Evolutionary conservation across 2,797 vertebrate species (phyloP).

Genomic region (Crax fasciolata): DNA sequence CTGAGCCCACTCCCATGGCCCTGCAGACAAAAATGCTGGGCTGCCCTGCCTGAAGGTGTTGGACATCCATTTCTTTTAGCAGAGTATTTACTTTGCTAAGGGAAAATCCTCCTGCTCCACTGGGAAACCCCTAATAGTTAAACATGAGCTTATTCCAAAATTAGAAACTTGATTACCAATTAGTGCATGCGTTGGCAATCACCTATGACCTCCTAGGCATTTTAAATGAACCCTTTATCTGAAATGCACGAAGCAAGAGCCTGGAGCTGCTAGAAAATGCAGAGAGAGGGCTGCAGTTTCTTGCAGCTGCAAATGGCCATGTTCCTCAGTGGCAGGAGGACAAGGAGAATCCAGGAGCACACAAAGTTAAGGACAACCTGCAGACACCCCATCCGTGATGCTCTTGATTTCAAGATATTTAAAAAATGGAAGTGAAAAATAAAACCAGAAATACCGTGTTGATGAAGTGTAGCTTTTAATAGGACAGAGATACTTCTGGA

Average conservation of each 20-base stretch:
- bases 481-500: not conserved
- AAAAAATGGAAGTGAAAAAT: not conserved
- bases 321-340: not conserved
- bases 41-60: fast-evolving
- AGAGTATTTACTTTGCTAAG: not conserved
- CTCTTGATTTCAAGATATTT: not conserved
- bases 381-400: not conserved
- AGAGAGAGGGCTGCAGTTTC: not conserved
- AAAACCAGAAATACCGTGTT: not conserved
- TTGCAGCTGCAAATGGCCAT: not conserved
- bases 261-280: not conserved
- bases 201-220: not conserved
- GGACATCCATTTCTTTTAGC: not conserved
- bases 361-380: not conserved
- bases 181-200: not conserved
- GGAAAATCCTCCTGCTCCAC: not conserved
- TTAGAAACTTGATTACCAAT: not conserved
- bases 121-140: not conserved
- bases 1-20: not conserved
- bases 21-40: fast-evolving
- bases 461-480: slow-evolving; percentile 54
- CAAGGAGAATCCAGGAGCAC: not conserved
- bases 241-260: not conserved
- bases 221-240: not conserved
- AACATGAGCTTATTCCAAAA: not conserved